Base-by-base conservation (phyloP, 2,797 vertebrate genomes). In the Philypnodon macrostomus region DNA sequence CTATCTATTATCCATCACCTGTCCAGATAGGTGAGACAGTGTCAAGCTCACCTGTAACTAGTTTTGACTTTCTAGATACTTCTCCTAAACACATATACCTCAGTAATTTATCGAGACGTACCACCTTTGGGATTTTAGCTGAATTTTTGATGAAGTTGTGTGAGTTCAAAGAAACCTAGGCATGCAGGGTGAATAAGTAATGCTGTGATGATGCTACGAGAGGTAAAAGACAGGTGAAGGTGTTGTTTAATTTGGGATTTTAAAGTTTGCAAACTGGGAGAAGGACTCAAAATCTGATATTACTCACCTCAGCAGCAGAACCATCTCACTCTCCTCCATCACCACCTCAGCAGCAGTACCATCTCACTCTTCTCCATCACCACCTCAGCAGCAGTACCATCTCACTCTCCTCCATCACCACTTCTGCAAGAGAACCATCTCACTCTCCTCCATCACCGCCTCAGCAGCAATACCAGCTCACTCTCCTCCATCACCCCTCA, bases 131-230 rank as follows among this genome's bases (percentile, higher is more conserved):
- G 53, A 58, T 32, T 40, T 37, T 42, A 62, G 13, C 0, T 0
- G 53, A 68, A 58, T 64, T 39, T 21, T 6, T 16, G 36, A 38
- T 49, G 11, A 37, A 53, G 46, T 49, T 49, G 21, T 27, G 13
- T 7, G 38, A 41, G 38, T 41, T 53, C 27, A 70, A 47, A 51
- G 52, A 47, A 21, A 16, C 2, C 1, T 13, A 29, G 17, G 18
- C 27, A 1, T 14, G 50, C 39, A 4, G 6, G 12, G 8, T 52
- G 47, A 42, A 68, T 62, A 38, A 51, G 46, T 55, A 44, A 52
- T 48, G 36, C 11, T 24, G 36, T 27, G 7, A 17, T 10, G 0
- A 27, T 42, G 23, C 39, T 26, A 27, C 41, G 2, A 18, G 41
- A 42, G 66, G 36, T 46, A 50, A 31, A 39, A 14, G 7, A 8